Percentiles rank a stretch among this genome's conserved stretches.
Evolutionary conservation across 2,113 vertebrate species (phyloP).

Genomic region (Willisornis vidua): DNA sequence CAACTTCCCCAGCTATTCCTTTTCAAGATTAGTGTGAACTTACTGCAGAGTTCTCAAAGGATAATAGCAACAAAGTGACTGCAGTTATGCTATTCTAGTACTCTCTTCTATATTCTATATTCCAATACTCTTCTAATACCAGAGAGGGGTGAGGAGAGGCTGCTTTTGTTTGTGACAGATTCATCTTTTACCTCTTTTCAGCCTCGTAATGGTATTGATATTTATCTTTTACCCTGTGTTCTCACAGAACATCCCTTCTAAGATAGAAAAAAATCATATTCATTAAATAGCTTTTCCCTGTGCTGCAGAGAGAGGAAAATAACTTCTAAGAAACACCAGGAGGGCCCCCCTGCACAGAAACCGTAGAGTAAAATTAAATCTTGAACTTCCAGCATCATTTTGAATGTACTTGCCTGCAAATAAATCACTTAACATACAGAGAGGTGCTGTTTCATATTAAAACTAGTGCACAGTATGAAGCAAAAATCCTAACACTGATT

Average conservation of each 20-base stretch:
- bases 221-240: not conserved
- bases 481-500: not conserved
- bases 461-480: not conserved
- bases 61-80: rapidly evolving
- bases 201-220: not conserved
- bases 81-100: not conserved
- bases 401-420: not conserved
- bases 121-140: not conserved
- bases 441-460: not conserved
- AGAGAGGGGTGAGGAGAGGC: not conserved
- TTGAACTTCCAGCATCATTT: not conserved
- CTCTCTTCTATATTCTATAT: not conserved
- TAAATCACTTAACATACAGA: not conserved
- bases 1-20: not conserved
- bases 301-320: not conserved
- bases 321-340: not conserved
- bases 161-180: not conserved
- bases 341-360: not conserved
- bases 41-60: not conserved
- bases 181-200: not conserved
- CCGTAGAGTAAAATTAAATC: not conserved
- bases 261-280: not conserved
- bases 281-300: not conserved
- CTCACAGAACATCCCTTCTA: not conserved
- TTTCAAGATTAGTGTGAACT: not conserved